Evolutionary conservation across 2,888 invertebrate genomes (phyloP).

Genomic region (Tinea trinotella): DNA sequence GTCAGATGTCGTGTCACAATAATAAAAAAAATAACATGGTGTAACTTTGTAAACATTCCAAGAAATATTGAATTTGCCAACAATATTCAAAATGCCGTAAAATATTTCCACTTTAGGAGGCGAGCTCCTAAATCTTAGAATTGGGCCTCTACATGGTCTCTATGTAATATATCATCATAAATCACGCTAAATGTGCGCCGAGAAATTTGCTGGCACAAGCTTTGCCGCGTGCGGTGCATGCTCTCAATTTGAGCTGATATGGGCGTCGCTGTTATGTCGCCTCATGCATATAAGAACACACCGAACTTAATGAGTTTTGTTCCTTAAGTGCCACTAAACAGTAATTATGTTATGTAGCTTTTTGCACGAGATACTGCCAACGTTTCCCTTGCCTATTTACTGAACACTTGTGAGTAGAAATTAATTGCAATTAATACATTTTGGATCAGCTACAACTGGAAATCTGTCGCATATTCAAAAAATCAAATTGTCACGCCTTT

Average conservation of each 20-base stretch:
- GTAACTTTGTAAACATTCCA: not conserved
- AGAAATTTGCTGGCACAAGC: slow-evolving; percentile 28
- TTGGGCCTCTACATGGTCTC: slow-evolving; percentile 17
- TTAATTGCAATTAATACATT: too few species aligned
- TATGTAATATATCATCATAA: slow-evolving; percentile 52
- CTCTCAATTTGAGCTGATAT: slow-evolving; percentile 33
- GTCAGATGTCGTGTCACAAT: too few species aligned
- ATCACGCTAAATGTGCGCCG: slow-evolving; percentile 43
- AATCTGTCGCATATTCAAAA: too few species aligned
- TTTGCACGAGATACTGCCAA: too few species aligned
- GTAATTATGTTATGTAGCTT: not conserved
- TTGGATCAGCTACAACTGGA: too few species aligned
- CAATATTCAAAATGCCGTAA: not conserved
- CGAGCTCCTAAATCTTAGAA: not conserved
- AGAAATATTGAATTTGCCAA: not conserved
- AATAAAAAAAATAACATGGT: too few species aligned
- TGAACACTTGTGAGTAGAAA: too few species aligned
- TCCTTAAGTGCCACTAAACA: slow-evolving; percentile 9
- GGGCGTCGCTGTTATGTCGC: not conserved
- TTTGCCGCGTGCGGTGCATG: slow-evolving; percentile 25
- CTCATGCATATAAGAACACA: not conserved
- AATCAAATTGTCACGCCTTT: too few species aligned
- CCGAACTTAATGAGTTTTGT: not conserved
- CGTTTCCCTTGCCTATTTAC: too few species aligned
- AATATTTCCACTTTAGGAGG: not conserved